phyloP scores from a whole-genome alignment of 2,113 vertebrate genomes.

The Piprites chloris region DNA sequence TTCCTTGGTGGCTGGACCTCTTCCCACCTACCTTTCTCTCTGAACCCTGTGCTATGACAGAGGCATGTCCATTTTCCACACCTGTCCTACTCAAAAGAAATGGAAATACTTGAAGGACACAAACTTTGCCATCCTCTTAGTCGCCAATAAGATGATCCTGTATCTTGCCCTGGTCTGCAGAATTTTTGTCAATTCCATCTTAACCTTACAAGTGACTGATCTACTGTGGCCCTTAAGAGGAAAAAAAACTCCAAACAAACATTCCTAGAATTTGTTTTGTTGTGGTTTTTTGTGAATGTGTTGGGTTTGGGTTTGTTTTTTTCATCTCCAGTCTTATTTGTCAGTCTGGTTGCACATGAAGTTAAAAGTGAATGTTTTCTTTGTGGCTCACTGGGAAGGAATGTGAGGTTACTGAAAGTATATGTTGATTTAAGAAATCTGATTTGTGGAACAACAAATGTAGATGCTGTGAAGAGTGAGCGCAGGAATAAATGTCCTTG shows the following conservation, averaged over 20 bases:
- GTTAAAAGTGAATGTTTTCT: background rate
- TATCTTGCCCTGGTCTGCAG: background rate
- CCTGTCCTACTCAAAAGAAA: background rate
- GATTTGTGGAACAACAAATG: background rate
- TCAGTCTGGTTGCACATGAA: background rate
- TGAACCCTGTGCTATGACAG: background rate
- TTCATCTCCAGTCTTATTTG: fast-evolving
- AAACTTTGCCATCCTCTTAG: background rate
- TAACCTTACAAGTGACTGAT: background rate
- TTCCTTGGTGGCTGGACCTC: background rate
- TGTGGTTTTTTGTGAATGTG: too few species aligned
- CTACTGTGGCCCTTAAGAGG: background rate
- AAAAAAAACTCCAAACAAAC: fast-evolving
- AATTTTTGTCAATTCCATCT: background rate
- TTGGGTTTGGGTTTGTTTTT: too few species aligned
- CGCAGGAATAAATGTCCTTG: background rate
- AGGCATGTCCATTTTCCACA: background rate
- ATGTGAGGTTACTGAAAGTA: background rate
- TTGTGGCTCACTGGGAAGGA: background rate
- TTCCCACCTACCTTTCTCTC: background rate
- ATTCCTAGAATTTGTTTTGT: background rate
- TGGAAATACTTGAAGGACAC: background rate
- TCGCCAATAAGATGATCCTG: background rate
- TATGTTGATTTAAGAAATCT: background rate
- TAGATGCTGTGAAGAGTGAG: background rate